Conservation (phyloP, 2,797 vertebrate genomes). For the Monodelphis domestica region DNA sequence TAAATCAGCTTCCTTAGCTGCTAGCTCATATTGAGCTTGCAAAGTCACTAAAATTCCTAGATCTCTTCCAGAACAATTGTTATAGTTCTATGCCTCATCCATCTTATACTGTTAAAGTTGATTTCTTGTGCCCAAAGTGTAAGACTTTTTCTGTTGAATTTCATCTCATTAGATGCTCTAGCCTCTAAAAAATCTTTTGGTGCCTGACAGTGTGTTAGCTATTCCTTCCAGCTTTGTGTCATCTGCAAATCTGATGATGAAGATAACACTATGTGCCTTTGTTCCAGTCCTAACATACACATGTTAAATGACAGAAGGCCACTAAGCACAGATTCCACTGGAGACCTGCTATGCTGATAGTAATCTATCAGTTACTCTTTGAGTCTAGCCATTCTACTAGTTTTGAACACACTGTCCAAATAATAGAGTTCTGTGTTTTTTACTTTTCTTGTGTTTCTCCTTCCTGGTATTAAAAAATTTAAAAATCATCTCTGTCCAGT, state of each 20-base stretch:
- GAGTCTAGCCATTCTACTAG: background rate
- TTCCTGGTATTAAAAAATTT: slow-evolving; percentile 75
- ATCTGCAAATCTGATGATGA: background rate
- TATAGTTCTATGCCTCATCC: background rate
- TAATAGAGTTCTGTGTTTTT: slow-evolving; percentile 57
- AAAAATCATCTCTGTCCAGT: slow-evolving; percentile 72
- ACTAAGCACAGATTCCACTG: background rate
- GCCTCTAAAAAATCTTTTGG: background rate
- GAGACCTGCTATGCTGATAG: background rate
- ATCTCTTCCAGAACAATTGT: background rate
- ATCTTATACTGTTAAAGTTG: background rate
- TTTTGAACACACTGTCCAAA: background rate
- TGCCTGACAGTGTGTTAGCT: background rate
- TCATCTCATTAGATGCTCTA: background rate
- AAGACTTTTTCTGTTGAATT: background rate
- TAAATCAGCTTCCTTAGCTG: background rate
- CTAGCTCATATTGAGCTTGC: background rate
- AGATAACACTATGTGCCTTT: background rate
- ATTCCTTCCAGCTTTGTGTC: background rate
- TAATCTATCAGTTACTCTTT: background rate
- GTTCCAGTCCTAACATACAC: background rate
- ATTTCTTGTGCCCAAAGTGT: background rate
- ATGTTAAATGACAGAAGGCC: background rate
- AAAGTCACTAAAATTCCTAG: background rate
- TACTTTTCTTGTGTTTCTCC: slow-evolving; percentile 56